Conservation (phyloP, 2,888 invertebrate species). For the Nemotelus pantherinus region DNA sequence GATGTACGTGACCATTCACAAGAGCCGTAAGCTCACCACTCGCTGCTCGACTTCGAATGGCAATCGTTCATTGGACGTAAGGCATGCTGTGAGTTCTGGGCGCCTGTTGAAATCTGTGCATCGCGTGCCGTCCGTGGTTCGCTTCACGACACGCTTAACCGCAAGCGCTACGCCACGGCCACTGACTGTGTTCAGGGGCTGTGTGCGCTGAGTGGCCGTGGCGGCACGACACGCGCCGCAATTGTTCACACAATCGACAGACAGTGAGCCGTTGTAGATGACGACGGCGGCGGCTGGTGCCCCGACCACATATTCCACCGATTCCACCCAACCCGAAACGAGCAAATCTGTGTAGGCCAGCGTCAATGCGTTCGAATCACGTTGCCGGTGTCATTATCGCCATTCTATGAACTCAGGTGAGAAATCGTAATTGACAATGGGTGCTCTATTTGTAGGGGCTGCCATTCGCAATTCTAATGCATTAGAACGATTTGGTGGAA, state of each 20-base stretch:
- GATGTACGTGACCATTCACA: too few relatives aligned
- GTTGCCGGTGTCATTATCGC: too few relatives aligned
- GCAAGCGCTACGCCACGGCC: conserved; percentile 45
- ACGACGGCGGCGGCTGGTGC: conserved; percentile 1
- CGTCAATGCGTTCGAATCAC: too few relatives aligned
- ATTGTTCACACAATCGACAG: conserved; percentile 3
- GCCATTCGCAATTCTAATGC: too few relatives aligned
- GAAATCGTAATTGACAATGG: too few relatives aligned
- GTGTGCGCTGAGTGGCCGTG: conserved; percentile 30
- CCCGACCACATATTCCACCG: not conserved
- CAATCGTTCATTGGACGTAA: too few relatives aligned
- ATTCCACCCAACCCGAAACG: not conserved
- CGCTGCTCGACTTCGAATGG: too few relatives aligned
- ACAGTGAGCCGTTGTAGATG: conserved; percentile 27
- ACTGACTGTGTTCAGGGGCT: conserved; percentile 25
- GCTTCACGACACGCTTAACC: conserved; percentile 47
- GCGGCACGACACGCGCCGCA: conserved; percentile 42
- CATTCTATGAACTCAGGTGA: too few relatives aligned
- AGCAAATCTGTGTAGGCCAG: too few relatives aligned
- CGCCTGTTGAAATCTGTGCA: conserved; percentile 47
- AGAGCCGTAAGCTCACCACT: too few relatives aligned
- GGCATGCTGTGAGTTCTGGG: conserved; percentile 3
- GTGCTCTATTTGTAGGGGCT: too few relatives aligned
- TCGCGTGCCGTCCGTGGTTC: conserved; percentile 50
- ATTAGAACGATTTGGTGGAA: too few relatives aligned